phyloP scores from a whole-genome alignment of 2,888 invertebrate genomes.

The Xestia ashworthii region DNA sequence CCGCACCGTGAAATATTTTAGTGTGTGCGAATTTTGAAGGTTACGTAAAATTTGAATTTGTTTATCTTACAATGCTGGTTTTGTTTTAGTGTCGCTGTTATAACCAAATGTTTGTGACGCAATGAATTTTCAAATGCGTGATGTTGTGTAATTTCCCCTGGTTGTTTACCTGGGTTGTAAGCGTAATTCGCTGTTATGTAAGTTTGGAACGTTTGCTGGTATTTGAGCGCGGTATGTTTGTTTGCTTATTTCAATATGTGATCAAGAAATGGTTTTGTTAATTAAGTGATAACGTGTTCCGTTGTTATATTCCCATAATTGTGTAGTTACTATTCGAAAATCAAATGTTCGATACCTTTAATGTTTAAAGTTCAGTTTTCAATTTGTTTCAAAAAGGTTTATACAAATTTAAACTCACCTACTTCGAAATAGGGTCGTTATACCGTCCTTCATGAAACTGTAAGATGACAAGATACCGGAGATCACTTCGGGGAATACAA shows the following conservation, averaged over 20 bases:
- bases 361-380: constrained; percentile 6
- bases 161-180: constrained; percentile 39
- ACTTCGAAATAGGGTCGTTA: constrained; percentile 19
- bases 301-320: constrained; percentile 1
- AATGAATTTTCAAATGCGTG: constrained; percentile 51
- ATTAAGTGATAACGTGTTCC: constrained; percentile 32
- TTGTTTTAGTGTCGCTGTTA: constrained; percentile 43
- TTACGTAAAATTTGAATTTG: constrained; percentile 54
- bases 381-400: constrained; percentile 14
- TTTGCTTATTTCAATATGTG: constrained; percentile 50
- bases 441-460: constrained; percentile 34
- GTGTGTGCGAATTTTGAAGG: constrained; percentile 52
- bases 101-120: constrained; percentile 37
- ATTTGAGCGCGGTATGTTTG: constrained; percentile 31
- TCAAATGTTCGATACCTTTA: neutral
- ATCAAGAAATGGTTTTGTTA: constrained; percentile 33
- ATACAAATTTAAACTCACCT: constrained; percentile 31
- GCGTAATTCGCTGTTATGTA: constrained; percentile 41
- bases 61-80: constrained; percentile 59
- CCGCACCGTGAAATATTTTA: constrained; percentile 50
- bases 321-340: neutral
- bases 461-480: constrained; percentile 47
- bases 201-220: constrained; percentile 24
- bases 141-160: constrained; percentile 41
- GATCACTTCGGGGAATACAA: constrained; percentile 48